A percentile compares a stretch with the other conserved stretches of the same genome.
Evolutionary conservation across 2,113 vertebrate species (phyloP).

Genomic region (Bufo bufo): DNA sequence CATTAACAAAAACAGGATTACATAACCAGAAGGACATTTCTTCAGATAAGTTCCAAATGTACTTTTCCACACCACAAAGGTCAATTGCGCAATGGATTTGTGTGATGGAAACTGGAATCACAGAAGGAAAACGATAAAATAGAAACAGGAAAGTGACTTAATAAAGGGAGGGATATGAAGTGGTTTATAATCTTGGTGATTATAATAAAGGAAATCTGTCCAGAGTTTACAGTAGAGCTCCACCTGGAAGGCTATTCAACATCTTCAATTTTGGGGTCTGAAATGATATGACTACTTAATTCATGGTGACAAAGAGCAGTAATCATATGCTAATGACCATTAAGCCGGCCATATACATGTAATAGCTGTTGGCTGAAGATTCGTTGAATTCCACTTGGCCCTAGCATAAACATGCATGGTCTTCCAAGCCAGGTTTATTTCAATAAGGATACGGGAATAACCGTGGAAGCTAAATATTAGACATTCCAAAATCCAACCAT

Average conservation of each 20-base stretch:
- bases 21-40: slow-evolving; percentile 32
- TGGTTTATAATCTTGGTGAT: background rate
- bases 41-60: slow-evolving; percentile 10
- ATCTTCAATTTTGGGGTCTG: background rate
- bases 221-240: background rate
- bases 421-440: background rate
- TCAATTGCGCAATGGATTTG: background rate
- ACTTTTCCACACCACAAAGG: slow-evolving; percentile 10
- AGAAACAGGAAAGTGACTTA: slow-evolving; percentile 9
- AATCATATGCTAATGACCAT: background rate
- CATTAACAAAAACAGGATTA: slow-evolving; percentile 13
- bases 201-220: background rate
- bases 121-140: slow-evolving; percentile 6
- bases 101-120: background rate
- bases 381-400: background rate
- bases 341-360: background rate
- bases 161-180: background rate
- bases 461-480: background rate
- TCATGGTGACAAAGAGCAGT: background rate
- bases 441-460: background rate
- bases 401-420: background rate
- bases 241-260: background rate
- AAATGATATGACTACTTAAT: background rate
- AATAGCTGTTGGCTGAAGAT: background rate
- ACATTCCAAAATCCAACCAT: too few species aligned